phyloP scores from a whole-genome alignment of 2,113 vertebrate genomes.

The Ginglymostoma cirratum region DNA sequence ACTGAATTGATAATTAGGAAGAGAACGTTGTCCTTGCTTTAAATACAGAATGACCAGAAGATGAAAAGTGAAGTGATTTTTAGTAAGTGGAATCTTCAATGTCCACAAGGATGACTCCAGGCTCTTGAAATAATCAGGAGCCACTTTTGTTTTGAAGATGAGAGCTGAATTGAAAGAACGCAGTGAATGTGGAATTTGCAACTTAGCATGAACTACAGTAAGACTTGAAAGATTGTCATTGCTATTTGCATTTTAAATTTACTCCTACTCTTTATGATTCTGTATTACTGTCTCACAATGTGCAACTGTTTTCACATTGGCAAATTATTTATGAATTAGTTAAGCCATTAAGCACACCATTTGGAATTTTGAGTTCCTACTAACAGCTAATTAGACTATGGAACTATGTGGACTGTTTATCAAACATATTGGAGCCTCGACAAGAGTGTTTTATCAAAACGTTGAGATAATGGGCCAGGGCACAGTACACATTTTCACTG shows the following conservation, averaged over 20 bases:
- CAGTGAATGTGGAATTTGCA: neutral
- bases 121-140: neutral
- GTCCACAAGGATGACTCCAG: neutral
- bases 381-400: constrained; percentile 52
- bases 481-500: constrained; percentile 8
- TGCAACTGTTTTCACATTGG: constrained; percentile 52
- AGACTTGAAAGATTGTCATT: neutral
- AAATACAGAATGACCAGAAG: constrained; percentile 53
- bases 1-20: neutral
- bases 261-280: constrained; percentile 1
- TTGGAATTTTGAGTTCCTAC: constrained; percentile 44
- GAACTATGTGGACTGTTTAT: constrained; percentile 43
- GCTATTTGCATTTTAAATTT: constrained; percentile 14
- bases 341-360: constrained; percentile 47
- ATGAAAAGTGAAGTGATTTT: constrained; percentile 43
- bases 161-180: neutral
- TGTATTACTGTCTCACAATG: constrained; percentile 46
- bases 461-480: constrained; percentile 11
- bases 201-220: neutral
- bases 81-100: neutral
- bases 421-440: constrained; percentile 42
- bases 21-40: constrained; percentile 41
- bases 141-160: neutral
- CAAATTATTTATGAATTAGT: constrained; percentile 54
- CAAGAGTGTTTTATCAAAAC: constrained; percentile 40